Conservation (phyloP, 2,113 vertebrate genomes). For the Eulemur rufifrons region DNA sequence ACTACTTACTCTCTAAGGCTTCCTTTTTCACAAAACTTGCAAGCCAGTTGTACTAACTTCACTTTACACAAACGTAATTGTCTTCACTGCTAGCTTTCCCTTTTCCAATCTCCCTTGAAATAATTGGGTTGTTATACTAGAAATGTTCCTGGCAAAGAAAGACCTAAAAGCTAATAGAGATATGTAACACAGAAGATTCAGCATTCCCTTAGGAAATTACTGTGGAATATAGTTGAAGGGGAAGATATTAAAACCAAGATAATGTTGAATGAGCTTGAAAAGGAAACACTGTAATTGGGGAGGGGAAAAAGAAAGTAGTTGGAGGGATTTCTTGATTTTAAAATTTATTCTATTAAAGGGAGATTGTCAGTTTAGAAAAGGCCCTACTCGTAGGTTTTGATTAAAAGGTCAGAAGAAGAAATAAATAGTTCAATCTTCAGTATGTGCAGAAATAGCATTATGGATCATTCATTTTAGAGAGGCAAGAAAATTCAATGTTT, state of each 20-base stretch:
- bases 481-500: background rate
- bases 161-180: conserved; percentile 66
- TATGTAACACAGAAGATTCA: conserved; percentile 19
- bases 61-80: conserved; percentile 64
- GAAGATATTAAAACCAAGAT: conserved; percentile 56
- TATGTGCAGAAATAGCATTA: background rate
- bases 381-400: conserved; percentile 10
- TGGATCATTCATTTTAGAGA: background rate
- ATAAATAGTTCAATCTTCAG: background rate
- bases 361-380: background rate
- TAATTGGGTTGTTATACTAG: conserved; percentile 69
- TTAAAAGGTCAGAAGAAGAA: conserved; percentile 28
- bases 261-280: background rate
- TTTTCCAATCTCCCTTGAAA: conserved; percentile 68
- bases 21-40: background rate
- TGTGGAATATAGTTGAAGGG: conserved; percentile 27
- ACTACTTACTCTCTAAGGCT: background rate
- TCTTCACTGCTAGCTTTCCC: conserved; percentile 39
- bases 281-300: conserved; percentile 25
- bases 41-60: background rate
- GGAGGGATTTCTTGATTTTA: conserved; percentile 52
- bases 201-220: conserved; percentile 67
- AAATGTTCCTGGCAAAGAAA: conserved; percentile 54
- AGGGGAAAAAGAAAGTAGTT: background rate
- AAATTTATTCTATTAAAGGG: conserved; percentile 53